Percentiles rank a stretch among this genome's conserved stretches.
These are phyloP conservation scores for Loripinus fragilis DNA, from an alignment of 2,888 invertebrate genomes.

Conservation along the genomic window DNA sequence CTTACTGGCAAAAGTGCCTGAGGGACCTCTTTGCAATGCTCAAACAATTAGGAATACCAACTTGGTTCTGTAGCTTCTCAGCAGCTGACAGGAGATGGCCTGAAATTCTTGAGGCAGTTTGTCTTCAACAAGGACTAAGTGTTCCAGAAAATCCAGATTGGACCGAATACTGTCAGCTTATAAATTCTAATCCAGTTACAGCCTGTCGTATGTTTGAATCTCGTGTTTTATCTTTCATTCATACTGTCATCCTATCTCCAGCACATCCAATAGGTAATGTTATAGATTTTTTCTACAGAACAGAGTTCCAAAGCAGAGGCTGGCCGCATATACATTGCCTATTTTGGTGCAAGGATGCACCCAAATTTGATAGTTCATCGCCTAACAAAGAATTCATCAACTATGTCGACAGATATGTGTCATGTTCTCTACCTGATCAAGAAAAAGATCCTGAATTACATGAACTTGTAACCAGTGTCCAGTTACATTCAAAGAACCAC, in stretches of 20 bases:
- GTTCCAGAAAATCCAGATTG: slow-evolving; percentile 39
- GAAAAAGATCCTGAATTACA: slow-evolving; percentile 39
- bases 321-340: slow-evolving; percentile 44
- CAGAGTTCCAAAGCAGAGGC: slow-evolving; percentile 42
- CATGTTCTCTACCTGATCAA: slow-evolving; percentile 41
- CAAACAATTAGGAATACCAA: slow-evolving; percentile 48
- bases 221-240: slow-evolving; percentile 41
- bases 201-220: slow-evolving; percentile 58
- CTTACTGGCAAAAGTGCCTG: slow-evolving; percentile 23
- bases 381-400: slow-evolving; percentile 36
- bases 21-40: slow-evolving; percentile 54
- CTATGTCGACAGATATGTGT: slow-evolving; percentile 47
- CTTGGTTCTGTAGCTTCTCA: slow-evolving; percentile 56
- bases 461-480: slow-evolving; percentile 47
- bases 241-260: slow-evolving; percentile 35
- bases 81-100: slow-evolving; percentile 55
- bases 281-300: slow-evolving; percentile 40
- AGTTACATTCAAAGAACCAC: slow-evolving; percentile 53
- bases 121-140: slow-evolving; percentile 35
- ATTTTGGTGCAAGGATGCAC: slow-evolving; percentile 41
- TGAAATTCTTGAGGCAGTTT: slow-evolving; percentile 48
- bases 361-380: slow-evolving; percentile 22
- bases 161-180: slow-evolving; percentile 38
- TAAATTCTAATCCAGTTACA: slow-evolving; percentile 52
- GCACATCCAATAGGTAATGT: slow-evolving; percentile 48